Conservation (phyloP, 2,113 vertebrate genomes). For the Neogale vison region DNA sequence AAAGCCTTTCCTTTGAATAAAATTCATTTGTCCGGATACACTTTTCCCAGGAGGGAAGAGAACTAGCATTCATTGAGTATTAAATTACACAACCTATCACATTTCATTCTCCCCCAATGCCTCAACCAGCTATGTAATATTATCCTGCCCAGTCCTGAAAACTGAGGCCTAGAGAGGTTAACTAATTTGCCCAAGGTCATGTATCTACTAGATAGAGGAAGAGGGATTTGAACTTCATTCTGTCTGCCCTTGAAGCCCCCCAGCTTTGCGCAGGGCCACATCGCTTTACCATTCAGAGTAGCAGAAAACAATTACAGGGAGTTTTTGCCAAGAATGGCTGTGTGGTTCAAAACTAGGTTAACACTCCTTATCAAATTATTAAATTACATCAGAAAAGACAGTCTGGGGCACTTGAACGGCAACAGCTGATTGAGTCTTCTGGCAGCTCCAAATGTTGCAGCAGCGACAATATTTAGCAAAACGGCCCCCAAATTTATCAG, state of each 20-base stretch:
- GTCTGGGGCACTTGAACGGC: neutral
- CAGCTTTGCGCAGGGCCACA: neutral
- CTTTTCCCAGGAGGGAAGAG: neutral
- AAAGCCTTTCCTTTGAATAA: constrained; percentile 19
- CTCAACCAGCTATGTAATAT: neutral
- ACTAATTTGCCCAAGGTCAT: neutral
- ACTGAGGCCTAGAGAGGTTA: neutral
- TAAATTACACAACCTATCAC: neutral
- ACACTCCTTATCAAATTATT: neutral
- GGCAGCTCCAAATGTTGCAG: neutral
- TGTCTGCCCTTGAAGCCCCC: neutral
- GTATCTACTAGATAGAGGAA: neutral
- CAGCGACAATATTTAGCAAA: neutral
- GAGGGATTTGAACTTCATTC: neutral
- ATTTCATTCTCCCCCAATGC: neutral
- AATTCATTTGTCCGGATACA: neutral
- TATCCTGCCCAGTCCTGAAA: neutral
- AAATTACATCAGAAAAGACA: neutral
- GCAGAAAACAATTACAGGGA: neutral
- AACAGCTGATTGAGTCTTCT: neutral
- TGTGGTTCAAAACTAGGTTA: neutral
- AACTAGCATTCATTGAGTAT: neutral
- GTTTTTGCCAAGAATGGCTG: neutral
- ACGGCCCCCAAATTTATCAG: neutral
- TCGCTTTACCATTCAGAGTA: neutral